Evolutionary conservation across 2,113 vertebrate species (phyloP), one percentile per base, ranked within the genome.

Genomic region (Takifugu flavidus): DNA sequence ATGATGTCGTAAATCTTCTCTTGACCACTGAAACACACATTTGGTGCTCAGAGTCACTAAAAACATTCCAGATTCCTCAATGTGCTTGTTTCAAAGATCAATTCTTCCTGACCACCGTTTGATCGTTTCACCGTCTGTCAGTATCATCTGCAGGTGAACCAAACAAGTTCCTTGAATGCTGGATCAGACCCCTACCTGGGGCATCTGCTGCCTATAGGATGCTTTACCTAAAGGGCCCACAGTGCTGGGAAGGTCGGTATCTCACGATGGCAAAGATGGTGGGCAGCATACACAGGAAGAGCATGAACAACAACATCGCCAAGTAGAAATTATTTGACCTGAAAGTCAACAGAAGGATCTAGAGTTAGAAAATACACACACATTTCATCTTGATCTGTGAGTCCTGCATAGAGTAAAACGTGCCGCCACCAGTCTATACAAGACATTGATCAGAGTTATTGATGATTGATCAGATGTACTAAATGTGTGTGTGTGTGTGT

Each of bases 281-380:
- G 20, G 97, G 97, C 44, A 99, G 87, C 96, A 98, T 98, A 78
- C 97, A 99, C 25, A 99, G 84, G 63, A 98, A 99, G 1, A 99
- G 83, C 97, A 99, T 99, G 64, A 99, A 99, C 2, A 99, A 89
- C 25, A 98, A 81, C 95, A 95, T 99, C 0, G 95, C 93, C 86
- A 99, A 70, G 83, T 99, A 99, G 92, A 99, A 99, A 77, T 99
- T 99, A 79, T 99, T 99, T 39, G 97, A 99, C 77, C 97, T 99
- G 29, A 49, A 49, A 49, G 8, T 3, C 20, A 25, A 25, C 47
- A 49, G 7, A 49, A 49, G 10, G n/a, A 49, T n/a, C 46, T 15
- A 6, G 1, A 49, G 29, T 3, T 5, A 29, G 28, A 29, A 29
- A 29, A 3, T 29, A 29, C 5, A 29, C 5, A 5, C 5, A 29